Evolutionary conservation across 2,797 vertebrate genomes (phyloP), one percentile per base, ranked within the genome.

Genomic region (Glyptemys insculpta): DNA sequence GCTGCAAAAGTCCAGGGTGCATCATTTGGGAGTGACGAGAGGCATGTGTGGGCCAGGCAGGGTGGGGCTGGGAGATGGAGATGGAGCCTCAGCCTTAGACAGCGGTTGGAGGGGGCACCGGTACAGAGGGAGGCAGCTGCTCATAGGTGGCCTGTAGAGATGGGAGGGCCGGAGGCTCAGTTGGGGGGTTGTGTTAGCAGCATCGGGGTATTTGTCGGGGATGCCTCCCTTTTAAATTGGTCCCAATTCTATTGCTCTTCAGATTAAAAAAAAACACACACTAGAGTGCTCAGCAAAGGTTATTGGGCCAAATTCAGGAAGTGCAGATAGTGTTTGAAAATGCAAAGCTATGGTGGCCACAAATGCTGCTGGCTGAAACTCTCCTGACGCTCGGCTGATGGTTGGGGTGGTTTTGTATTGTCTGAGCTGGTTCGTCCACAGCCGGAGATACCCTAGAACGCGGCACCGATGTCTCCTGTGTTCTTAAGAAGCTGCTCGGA

Each of bases 191-290:
- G n/a, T 5, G 37, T 76, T 27, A 14, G 72, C 72, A 44, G 72
- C 72, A 27, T 12, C 6, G 41, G 41, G 41, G 53, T 62, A 0
- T 37, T 65, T 91, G 54, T 47, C 5, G 4, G 0, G 5, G 7
- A 11, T 11, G 6, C 14, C 23, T 74, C 47, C 6, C 0, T 23
- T 27, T 44, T 19, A 14, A 1, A 5, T 0, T 1, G 0, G 1
- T 27, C 83, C 41, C 16, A 18, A 7, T 16, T 31, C 50, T 12
- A 19, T 21, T n/a, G 6, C 4, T 1, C 1, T 57, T 57, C 25
- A 57, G 9, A 57, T 57, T 29, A 8, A 44, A 47, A 47, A 54
- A 9, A 54, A 54, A 19, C 9, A 54, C 9, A 54, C 53, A 54
- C 21, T 54, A 54, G 54, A 25, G 54, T 54, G 23, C 21, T 25